Percentiles rank a stretch among this genome's conserved stretches.
Conservation (phyloP, 1,140 invertebrate genomes). For the Brachionus asplanchnoidis region DNA sequence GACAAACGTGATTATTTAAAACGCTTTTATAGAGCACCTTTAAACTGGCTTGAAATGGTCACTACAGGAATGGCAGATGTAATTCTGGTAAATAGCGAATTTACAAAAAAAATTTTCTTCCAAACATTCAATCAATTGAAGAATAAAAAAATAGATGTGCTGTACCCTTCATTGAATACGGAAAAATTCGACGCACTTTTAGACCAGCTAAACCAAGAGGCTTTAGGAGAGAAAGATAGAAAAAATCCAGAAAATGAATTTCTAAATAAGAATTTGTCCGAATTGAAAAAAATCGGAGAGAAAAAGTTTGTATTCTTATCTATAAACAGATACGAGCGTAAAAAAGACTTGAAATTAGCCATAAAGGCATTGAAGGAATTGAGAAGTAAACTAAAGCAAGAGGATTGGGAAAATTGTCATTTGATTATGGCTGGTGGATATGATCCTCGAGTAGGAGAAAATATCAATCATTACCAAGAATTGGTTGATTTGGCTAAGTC, state of each 20-base stretch:
- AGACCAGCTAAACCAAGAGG: not conserved
- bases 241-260: not conserved
- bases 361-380: conserved; percentile 71
- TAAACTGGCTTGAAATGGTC: conserved; percentile 85
- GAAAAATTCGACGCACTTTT: conserved; percentile 24
- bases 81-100: conserved; percentile 89
- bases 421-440: conserved; percentile 95
- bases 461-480: conserved; percentile 79
- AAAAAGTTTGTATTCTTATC: conserved; percentile 65
- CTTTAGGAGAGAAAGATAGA: not conserved
- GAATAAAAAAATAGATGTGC: conserved; percentile 63
- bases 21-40: conserved; percentile 73
- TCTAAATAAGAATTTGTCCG: not conserved
- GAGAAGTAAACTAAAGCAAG: not conserved
- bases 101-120: conserved; percentile 64
- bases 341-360: conserved; percentile 84
- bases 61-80: conserved; percentile 77
- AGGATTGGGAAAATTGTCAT: conserved; percentile 58
- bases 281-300: not conserved
- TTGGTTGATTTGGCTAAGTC: conserved; percentile 65
- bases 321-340: conserved; percentile 93
- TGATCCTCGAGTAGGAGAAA: conserved; percentile 80
- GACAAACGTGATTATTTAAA: conserved; percentile 60
- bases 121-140: conserved; percentile 51
- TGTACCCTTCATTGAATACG: conserved; percentile 89